Evolutionary conservation across 2,113 vertebrate genomes (phyloP).

Genomic region (Micronycteris hirsuta): DNA sequence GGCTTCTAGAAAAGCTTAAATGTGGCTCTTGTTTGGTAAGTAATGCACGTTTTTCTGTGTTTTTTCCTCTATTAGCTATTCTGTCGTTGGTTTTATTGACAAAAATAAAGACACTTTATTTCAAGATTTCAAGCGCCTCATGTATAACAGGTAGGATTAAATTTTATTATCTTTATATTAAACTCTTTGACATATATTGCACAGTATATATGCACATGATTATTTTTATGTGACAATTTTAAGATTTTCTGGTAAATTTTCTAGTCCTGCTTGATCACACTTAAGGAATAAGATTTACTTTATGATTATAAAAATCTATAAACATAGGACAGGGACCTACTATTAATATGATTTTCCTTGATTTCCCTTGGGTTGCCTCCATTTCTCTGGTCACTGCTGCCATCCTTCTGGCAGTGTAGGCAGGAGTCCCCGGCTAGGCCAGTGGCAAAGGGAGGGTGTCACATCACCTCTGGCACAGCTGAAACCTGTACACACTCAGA

Average conservation of each 20-base stretch:
- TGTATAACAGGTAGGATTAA: conserved; percentile 95
- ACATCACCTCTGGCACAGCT: neutral
- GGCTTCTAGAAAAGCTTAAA: neutral
- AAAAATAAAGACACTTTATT: conserved; percentile 99
- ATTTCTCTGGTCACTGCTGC: neutral
- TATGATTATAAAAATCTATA: neutral
- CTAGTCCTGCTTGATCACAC: neutral
- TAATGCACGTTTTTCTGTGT: conserved; percentile 31
- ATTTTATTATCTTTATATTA: conserved; percentile 19
- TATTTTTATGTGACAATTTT: neutral
- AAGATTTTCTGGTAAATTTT: conserved; percentile 30
- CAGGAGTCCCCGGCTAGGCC: neutral
- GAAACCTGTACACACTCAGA: neutral
- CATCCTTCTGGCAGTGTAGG: neutral
- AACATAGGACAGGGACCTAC: neutral
- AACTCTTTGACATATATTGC: neutral
- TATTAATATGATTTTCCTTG: neutral
- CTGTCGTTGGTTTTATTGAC: conserved; percentile 95
- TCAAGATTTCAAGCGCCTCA: conserved; percentile 97
- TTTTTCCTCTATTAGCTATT: conserved; percentile 85
- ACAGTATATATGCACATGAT: neutral
- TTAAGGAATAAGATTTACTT: conserved; percentile 1
- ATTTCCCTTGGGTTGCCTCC: neutral
- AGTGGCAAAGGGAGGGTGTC: neutral
- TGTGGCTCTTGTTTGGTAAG: neutral